These are phyloP conservation scores for Microcebus griseorufus DNA, from an alignment of 2,113 vertebrate genomes.

Conservation along the genomic window DNA sequence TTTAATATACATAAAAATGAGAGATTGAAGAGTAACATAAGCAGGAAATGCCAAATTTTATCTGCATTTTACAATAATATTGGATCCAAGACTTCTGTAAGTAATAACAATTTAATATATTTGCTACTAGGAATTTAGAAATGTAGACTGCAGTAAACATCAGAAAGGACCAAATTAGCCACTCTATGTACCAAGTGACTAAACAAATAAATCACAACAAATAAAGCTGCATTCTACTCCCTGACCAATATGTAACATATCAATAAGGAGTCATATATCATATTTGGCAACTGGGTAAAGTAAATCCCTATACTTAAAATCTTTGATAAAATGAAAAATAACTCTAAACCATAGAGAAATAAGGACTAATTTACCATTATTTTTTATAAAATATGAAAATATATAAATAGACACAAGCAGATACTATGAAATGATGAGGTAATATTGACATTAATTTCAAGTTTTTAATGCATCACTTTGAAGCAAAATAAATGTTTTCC, in stretches of 20 bases:
- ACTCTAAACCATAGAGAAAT: not conserved
- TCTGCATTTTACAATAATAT: constrained; percentile 26
- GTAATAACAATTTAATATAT: constrained; percentile 39
- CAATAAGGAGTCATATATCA: constrained; percentile 39
- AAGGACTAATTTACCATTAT: not conserved
- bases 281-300: not conserved
- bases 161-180: constrained; percentile 38
- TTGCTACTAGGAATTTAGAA: constrained; percentile 2
- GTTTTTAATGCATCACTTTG: not conserved
- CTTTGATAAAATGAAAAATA: constrained; percentile 12
- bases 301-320: not conserved
- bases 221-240: constrained; percentile 49
- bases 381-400: not conserved
- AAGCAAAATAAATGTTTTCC: not conserved
- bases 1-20: constrained; percentile 48
- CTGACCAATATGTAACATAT: constrained; percentile 25
- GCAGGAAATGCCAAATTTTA: constrained; percentile 60
- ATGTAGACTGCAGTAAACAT: constrained; percentile 38
- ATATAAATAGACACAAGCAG: not conserved
- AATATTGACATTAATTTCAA: not conserved
- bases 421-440: not conserved
- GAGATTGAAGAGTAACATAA: constrained; percentile 60
- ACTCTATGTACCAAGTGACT: constrained; percentile 23
- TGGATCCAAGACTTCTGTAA: constrained; percentile 35
- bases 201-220: constrained; percentile 43